Conservation (phyloP, 2,113 vertebrate species). For the Rhinopomastus cyanomelas region DNA sequence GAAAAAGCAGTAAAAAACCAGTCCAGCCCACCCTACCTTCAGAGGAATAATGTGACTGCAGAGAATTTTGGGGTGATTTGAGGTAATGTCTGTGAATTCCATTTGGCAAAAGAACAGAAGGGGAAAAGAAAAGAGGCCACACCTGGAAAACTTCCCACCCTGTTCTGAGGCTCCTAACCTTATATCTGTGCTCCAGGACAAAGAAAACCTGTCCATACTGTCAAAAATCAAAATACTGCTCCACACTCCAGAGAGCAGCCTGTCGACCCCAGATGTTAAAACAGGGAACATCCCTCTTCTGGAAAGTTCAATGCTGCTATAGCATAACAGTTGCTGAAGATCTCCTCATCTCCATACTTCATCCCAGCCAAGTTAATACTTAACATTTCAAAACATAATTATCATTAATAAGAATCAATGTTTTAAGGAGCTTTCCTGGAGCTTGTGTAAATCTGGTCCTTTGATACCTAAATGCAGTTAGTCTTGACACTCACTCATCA, state of each 20-base stretch:
- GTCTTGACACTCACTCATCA: not conserved
- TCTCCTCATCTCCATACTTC: not conserved
- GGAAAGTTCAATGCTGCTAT: not conserved
- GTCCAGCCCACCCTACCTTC: accelerated
- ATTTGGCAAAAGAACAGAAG: not conserved
- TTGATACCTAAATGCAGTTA: not conserved
- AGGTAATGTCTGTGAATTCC: not conserved
- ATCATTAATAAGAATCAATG: not conserved
- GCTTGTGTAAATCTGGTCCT: not conserved
- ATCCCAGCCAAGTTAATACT: not conserved
- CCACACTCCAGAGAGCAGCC: not conserved
- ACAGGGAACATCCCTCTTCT: not conserved
- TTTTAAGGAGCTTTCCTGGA: not conserved
- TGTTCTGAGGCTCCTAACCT: not conserved
- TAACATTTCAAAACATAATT: not conserved
- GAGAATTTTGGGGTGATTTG: not conserved
- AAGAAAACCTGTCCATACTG: not conserved
- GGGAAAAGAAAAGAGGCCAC: not conserved
- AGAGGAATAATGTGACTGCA: not conserved
- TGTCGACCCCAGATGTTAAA: not conserved
- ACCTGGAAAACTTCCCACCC: not conserved
- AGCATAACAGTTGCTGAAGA: not conserved
- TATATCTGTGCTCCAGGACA: no score
- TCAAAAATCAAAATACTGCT: not conserved
- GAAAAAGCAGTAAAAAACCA: not conserved